Percentiles rank a stretch among this genome's conserved stretches.
phyloP scores from a whole-genome alignment of 1,140 invertebrate genomes.

The Drosophila kikkawai region DNA sequence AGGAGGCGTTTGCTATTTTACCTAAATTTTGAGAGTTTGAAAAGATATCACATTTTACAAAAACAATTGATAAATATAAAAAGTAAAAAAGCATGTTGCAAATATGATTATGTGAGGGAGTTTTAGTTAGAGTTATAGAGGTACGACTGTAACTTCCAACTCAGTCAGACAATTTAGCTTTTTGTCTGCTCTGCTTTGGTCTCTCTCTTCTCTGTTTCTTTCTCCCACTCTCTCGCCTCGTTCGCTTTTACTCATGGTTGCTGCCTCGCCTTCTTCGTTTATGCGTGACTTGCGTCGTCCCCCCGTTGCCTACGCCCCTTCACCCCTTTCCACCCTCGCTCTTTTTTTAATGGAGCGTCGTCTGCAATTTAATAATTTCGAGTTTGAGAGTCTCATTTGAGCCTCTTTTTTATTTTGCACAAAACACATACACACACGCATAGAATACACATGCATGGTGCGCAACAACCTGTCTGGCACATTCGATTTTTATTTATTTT shows the following conservation, averaged over 20 bases:
- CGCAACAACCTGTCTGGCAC: slow-evolving; percentile 52
- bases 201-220: slow-evolving; percentile 2
- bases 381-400: slow-evolving; percentile 35
- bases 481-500: slow-evolving; percentile 50
- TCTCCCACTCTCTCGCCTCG: slow-evolving; percentile 13
- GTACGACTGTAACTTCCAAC: slow-evolving; percentile 22
- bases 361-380: slow-evolving; percentile 79
- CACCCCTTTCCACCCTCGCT: background rate
- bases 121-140: background rate
- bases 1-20: background rate
- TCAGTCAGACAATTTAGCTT: slow-evolving; percentile 68
- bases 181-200: slow-evolving; percentile 52
- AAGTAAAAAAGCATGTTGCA: too few species aligned
- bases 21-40: background rate
- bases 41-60: background rate
- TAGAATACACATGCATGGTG: background rate
- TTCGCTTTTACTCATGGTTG: slow-evolving; percentile 14
- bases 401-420: slow-evolving; percentile 33
- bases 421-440: slow-evolving; percentile 12
- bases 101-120: background rate
- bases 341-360: slow-evolving; percentile 30
- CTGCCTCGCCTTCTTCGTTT: slow-evolving; percentile 43
- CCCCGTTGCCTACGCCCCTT: slow-evolving; percentile 16
- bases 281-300: slow-evolving; percentile 56
- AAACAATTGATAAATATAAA: too few species aligned